These are phyloP conservation scores for Galeopterus variegatus DNA, from an alignment of 2,113 vertebrate species.

Conservation along the genomic window DNA sequence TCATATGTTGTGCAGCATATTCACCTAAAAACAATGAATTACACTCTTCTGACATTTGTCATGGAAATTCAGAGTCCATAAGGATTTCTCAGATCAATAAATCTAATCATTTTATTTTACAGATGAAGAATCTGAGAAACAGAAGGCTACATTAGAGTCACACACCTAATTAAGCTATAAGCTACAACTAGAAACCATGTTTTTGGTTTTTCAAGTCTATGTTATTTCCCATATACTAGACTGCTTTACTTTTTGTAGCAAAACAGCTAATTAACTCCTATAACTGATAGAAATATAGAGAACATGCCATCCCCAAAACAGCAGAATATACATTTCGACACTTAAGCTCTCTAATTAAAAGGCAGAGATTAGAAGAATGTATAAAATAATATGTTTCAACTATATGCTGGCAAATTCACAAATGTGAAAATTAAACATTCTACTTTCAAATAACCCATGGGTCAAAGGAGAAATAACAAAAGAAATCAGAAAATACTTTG, in stretches of 20 bases:
- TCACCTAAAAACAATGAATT: neutral
- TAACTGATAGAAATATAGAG: neutral
- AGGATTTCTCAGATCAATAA: neutral
- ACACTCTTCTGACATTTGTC: neutral
- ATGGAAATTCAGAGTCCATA: neutral
- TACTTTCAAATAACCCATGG: neutral
- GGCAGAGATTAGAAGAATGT: neutral
- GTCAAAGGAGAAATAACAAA: neutral
- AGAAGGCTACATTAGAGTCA: neutral
- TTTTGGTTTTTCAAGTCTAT: neutral
- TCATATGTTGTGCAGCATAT: neutral
- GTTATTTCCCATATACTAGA: neutral
- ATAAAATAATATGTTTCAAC: neutral
- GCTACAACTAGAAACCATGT: neutral
- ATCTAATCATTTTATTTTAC: neutral
- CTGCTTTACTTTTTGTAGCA: neutral
- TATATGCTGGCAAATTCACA: neutral
- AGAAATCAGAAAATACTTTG: neutral
- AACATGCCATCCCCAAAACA: neutral
- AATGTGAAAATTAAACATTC: neutral
- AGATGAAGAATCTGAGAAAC: neutral
- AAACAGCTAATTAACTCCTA: neutral
- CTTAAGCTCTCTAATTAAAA: neutral
- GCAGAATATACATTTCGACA: neutral
- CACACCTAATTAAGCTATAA: neutral